Percentiles rank a stretch among this genome's conserved stretches.
phyloP scores from a whole-genome alignment of 2,113 vertebrate genomes.

The Alouatta palliata region DNA sequence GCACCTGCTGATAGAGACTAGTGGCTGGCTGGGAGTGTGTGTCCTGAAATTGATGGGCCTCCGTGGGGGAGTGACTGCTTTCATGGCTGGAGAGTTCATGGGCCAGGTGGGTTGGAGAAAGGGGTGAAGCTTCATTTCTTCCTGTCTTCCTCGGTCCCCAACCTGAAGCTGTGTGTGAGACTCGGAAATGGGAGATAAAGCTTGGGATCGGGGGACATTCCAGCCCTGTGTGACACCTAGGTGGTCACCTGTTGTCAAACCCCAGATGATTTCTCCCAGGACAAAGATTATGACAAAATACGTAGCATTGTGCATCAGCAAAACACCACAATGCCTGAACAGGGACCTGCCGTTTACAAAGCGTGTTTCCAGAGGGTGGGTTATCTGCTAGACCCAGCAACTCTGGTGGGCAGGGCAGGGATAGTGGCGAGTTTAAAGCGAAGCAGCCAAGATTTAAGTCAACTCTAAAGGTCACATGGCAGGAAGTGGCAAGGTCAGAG shows the following conservation, averaged over 20 bases:
- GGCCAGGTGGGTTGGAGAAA: neutral
- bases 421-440: neutral
- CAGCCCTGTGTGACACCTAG: neutral
- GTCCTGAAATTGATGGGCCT: neutral
- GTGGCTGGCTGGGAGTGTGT: neutral
- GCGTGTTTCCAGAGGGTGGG: neutral
- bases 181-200: neutral
- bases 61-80: neutral
- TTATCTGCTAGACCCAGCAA: neutral
- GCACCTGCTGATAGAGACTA: too few relatives aligned
- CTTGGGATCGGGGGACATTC: neutral
- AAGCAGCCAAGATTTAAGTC: neutral
- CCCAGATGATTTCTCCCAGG: neutral
- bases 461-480: neutral
- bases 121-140: neutral
- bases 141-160: neutral
- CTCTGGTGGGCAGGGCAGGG: neutral
- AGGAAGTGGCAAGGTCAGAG: neutral
- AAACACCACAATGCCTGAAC: neutral
- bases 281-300: neutral
- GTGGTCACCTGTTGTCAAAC: neutral
- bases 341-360: neutral
- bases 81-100: neutral
- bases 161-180: neutral
- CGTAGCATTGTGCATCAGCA: rapidly evolving